Evolutionary conservation across 1,140 invertebrate species (phyloP), one percentile per base, ranked within the genome.

Genomic region (Monomorium pharaonis): DNA sequence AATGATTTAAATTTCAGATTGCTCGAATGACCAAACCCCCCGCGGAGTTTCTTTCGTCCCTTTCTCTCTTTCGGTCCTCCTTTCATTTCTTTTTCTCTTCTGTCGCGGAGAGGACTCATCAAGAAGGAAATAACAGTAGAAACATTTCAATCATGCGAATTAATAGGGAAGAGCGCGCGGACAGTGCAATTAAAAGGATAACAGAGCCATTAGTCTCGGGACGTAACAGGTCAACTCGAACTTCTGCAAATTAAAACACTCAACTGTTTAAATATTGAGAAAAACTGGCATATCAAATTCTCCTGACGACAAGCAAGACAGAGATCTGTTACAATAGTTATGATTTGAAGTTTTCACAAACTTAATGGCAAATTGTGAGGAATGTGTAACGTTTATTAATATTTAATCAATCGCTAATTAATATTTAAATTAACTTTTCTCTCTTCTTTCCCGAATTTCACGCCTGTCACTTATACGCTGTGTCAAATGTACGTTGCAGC

Each of bases 11-110:
- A 83, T 83, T 83, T 83, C 51, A 83, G 51, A 83, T 83, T 83
- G 78, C 37, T 83, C 51, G 47, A 72, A 74, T 89, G 81, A 89
- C 84, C 84, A 89, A 83, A 27, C 63, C 54, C 85, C 87, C 74
- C 74, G 2, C 86, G 84, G 67, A 78, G 37, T 78, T 85, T 77
- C 51, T 21, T 81, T 67, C 60, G 44, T 56, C 47, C 63, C 49
- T 67, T 78, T 30, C 81, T 85, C 60, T 21, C 16, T 21, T 3
- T 18, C 16, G 0, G 3, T 9, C 0, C 3, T 33, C n/a, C 21
- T 1, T 24, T 65, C n/a, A 42, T 1, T 24, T 65, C 10, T 21
- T 10, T 56, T 75, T 47, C 44, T 42, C 76, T n/a, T n/a, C 33
- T n/a, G n/a, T 37, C 30, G 21, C 33, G 14, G 42, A 49, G 37